Percentiles rank a stretch among this genome's conserved stretches.
These are phyloP conservation scores for Crenuchus spilurus DNA, from an alignment of 2,797 vertebrate genomes.

Conservation along the genomic window DNA sequence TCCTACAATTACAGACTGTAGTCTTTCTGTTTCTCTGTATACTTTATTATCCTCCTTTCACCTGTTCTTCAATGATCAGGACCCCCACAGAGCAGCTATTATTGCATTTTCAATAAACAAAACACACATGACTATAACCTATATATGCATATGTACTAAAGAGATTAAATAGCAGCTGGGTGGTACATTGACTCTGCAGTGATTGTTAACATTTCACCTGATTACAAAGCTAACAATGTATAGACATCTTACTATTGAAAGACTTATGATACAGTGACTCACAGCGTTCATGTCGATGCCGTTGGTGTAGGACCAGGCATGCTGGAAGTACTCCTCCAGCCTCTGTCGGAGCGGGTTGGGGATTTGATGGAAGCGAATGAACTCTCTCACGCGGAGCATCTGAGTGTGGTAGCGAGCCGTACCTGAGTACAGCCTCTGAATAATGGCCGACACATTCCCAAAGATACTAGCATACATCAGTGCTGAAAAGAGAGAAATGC, in stretches of 20 bases:
- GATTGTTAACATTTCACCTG: no score
- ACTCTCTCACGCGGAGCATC: slow-evolving; percentile 87
- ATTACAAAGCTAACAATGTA: slow-evolving; percentile 2
- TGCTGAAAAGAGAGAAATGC: slow-evolving; percentile 65
- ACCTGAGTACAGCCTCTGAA: slow-evolving; percentile 88
- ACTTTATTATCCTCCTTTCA: no score
- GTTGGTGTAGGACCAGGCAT: slow-evolving; percentile 85
- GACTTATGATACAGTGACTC: slow-evolving; percentile 56
- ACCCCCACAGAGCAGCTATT: no score
- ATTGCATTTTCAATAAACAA: no score
- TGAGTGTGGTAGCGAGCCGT: slow-evolving; percentile 90
- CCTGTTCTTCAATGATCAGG: no score
- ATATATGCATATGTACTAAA: no score
- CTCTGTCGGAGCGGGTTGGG: slow-evolving; percentile 86
- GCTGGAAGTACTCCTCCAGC: slow-evolving; percentile 85
- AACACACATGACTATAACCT: no score
- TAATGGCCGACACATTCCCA: slow-evolving; percentile 89
- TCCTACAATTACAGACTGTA: no score
- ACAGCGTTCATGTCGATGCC: slow-evolving; percentile 86
- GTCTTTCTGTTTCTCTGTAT: no score
- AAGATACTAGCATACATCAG: slow-evolving; percentile 93
- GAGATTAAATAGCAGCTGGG: no score
- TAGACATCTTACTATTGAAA: neutral
- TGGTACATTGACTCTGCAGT: no score
- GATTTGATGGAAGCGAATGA: slow-evolving; percentile 91